Conservation (phyloP, 2,113 vertebrate species). For the Syrrhaptes paradoxus region DNA sequence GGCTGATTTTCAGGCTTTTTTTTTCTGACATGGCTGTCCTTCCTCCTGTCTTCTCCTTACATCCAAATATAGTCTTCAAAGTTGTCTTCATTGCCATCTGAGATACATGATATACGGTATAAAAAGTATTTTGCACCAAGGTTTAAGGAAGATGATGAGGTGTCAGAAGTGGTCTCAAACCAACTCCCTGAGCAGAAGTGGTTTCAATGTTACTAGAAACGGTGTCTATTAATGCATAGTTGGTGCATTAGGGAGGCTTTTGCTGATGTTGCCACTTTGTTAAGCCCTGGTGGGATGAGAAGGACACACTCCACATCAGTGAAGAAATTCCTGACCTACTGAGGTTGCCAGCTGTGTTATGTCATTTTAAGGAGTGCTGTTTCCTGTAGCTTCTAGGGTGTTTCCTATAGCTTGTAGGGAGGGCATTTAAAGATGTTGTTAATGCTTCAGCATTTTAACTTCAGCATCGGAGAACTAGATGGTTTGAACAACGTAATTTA, state of each 20-base stretch:
- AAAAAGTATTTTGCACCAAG: not conserved
- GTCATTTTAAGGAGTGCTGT: not conserved
- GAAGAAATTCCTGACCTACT: not conserved
- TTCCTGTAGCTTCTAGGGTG: not conserved
- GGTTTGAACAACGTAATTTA: not conserved
- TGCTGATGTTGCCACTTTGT: not conserved
- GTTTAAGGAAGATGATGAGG: not conserved
- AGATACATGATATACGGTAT: fast-evolving
- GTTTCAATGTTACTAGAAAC: not conserved
- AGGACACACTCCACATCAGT: not conserved
- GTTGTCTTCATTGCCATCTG: not conserved
- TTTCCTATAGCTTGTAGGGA: not conserved
- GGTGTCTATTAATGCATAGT: not conserved
- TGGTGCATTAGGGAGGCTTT: not conserved
- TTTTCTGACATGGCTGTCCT: not conserved
- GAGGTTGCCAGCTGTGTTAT: not conserved
- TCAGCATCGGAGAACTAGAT: not conserved
- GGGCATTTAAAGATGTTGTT: not conserved
- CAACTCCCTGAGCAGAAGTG: not conserved
- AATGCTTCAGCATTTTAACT: not conserved
- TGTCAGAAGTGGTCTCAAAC: not conserved
- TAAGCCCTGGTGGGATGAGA: not conserved
- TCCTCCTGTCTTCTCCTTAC: not conserved
- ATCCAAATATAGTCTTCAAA: not conserved
- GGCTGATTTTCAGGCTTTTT: not conserved